Percentiles rank a stretch among this genome's conserved stretches.
Evolutionary conservation across 2,888 invertebrate species (phyloP).

Genomic region (Agrotis ipsilon): DNA sequence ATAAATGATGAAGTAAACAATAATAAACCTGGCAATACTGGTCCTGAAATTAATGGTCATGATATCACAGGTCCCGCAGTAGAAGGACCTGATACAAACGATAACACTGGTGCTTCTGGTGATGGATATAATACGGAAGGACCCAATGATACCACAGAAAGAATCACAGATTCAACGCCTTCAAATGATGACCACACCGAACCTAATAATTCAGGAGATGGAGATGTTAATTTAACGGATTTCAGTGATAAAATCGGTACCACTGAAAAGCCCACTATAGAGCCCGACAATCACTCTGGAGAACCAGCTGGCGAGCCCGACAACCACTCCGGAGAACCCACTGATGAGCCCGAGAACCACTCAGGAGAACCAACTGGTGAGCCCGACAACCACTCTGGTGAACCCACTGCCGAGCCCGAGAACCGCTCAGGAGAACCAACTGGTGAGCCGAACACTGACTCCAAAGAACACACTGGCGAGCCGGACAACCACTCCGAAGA

Average conservation of each 20-base stretch:
- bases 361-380: background rate
- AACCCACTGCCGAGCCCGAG: background rate
- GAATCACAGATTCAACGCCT: background rate
- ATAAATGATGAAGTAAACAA: background rate
- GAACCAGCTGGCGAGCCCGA: background rate
- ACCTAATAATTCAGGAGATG: background rate
- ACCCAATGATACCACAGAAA: background rate
- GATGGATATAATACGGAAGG: slow-evolving; percentile 1
- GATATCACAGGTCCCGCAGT: background rate
- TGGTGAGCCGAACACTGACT: background rate
- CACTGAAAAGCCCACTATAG: background rate
- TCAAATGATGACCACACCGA: background rate
- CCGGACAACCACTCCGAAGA: background rate
- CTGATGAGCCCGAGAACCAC: background rate
- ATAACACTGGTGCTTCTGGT: background rate
- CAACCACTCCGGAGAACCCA: background rate
- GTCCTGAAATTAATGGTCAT: slow-evolving; percentile 7
- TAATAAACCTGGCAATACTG: background rate
- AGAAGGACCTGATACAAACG: background rate
- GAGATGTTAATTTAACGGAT: background rate
- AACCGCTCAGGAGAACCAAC: background rate
- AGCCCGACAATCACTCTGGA: background rate
- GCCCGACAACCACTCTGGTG: background rate
- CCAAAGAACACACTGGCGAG: background rate
- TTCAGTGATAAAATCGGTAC: slow-evolving; percentile 19